A percentile compares a stretch with the other conserved stretches of the same genome.
Evolutionary conservation across 53 echinoderm and acorn worm genomes (phyloP).

Genomic region (Luidia sarsii): DNA sequence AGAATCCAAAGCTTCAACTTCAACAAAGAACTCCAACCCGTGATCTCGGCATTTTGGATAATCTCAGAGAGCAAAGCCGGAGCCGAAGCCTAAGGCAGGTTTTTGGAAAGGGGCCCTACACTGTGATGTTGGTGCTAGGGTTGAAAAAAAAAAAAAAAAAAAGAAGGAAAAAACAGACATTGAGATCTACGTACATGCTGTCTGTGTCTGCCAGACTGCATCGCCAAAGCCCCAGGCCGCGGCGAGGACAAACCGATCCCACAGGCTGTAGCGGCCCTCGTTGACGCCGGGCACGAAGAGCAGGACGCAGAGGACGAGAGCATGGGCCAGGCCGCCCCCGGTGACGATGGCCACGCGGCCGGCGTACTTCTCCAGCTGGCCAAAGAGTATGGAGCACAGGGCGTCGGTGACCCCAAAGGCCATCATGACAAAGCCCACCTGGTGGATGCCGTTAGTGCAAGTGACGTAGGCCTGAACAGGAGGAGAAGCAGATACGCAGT

Average conservation of each 20-base stretch:
- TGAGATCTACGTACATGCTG: slow-evolving; percentile 86
- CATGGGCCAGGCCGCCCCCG: slow-evolving; percentile 51
- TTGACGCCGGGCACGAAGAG: slow-evolving; percentile 39
- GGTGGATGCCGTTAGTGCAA: slow-evolving; percentile 60
- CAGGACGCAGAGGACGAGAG: slow-evolving; percentile 49
- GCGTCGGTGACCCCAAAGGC: slow-evolving; percentile 65
- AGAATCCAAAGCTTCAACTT: no score
- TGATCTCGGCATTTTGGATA: no score
- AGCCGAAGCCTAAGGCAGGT: no score
- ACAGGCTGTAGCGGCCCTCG: background rate
- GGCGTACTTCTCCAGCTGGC: slow-evolving; percentile 65
- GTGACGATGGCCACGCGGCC: slow-evolving; percentile 61
- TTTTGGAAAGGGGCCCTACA: no score
- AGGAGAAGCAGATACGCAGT: background rate
- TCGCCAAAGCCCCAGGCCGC: slow-evolving; percentile 86
- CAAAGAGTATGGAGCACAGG: slow-evolving; percentile 59
- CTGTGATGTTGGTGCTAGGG: no score
- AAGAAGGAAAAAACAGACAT: no score
- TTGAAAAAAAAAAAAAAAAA: no score
- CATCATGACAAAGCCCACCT: slow-evolving; percentile 76
- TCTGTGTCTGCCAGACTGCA: slow-evolving; percentile 92
- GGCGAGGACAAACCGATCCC: slow-evolving; percentile 69
- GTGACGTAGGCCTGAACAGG: slow-evolving; percentile 62
- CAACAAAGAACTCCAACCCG: no score
- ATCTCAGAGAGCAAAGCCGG: no score